phyloP scores from a whole-genome alignment of 2,888 invertebrate genomes.

The Girardia tigrina region DNA sequence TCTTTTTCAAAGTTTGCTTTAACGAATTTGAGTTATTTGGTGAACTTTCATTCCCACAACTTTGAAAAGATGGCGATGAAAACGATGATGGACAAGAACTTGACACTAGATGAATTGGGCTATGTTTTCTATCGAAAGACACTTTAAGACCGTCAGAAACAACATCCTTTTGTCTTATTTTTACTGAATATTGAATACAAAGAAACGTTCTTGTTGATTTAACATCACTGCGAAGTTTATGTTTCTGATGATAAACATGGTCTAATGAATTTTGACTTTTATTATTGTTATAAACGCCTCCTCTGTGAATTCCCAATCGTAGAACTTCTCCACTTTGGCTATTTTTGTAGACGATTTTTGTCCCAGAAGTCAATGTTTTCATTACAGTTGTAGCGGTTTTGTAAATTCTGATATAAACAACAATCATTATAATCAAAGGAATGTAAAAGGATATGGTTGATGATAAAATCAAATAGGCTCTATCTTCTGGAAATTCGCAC shows the following conservation, averaged over 20 bases:
- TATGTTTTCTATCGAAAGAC: constrained; percentile 15
- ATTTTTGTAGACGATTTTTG: constrained; percentile 55
- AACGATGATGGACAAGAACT: neutral
- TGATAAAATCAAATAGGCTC: constrained; percentile 87
- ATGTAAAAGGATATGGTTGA: constrained; percentile 93
- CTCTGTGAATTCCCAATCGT: constrained; percentile 79
- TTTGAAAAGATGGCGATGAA: neutral
- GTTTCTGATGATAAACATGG: neutral
- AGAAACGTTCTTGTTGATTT: neutral
- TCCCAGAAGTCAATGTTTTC: constrained; percentile 72
- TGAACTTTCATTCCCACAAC: constrained; percentile 11
- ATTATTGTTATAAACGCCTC: constrained; percentile 45
- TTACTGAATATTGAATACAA: neutral
- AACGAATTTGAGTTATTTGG: neutral
- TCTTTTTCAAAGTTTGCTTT: constrained; percentile 21
- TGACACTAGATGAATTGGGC: constrained; percentile 12
- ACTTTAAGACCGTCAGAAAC: neutral
- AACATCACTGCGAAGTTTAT: neutral
- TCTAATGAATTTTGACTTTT: neutral
- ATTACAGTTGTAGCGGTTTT: constrained; percentile 81
- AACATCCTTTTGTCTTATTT: neutral
- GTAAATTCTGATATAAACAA: constrained; percentile 89
- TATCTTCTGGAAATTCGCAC: constrained; percentile 88
- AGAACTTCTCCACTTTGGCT: constrained; percentile 57
- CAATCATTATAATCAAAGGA: constrained; percentile 89